These are phyloP conservation scores for Orthosia cruda DNA, from an alignment of 2,888 invertebrate genomes.

Conservation along the genomic window DNA sequence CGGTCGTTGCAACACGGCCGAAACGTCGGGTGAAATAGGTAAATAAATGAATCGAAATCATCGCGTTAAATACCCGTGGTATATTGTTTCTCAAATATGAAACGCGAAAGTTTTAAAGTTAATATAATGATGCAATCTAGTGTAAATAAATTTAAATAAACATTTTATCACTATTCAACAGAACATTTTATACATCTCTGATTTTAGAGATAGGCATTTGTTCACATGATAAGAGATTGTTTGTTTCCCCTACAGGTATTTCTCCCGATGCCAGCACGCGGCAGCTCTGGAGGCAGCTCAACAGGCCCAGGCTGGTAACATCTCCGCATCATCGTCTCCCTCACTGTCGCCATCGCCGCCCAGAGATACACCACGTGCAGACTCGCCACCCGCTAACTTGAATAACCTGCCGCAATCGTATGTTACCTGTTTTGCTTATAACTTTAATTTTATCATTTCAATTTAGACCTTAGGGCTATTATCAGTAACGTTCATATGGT, in stretches of 20 bases:
- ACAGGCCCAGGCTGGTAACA: slow-evolving; percentile 56
- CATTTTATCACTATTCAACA: background rate
- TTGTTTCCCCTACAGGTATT: slow-evolving; percentile 77
- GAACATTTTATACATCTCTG: background rate
- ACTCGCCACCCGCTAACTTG: slow-evolving; percentile 68
- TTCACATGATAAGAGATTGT: background rate
- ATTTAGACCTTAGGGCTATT: no score
- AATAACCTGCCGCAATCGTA: slow-evolving; percentile 78
- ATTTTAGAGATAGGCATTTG: background rate
- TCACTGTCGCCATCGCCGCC: slow-evolving; percentile 72
- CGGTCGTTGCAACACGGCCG: no score
- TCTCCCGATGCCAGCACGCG: slow-evolving; percentile 84
- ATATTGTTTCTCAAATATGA: no score
- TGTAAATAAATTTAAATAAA: background rate
- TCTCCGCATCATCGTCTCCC: slow-evolving; percentile 54
- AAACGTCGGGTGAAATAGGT: no score
- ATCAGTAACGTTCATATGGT: no score
- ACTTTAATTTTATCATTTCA: background rate
- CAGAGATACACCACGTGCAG: slow-evolving; percentile 71
- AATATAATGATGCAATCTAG: background rate
- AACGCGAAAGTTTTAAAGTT: no score
- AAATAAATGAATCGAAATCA: no score
- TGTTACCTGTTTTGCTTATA: slow-evolving; percentile 57
- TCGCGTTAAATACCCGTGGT: no score
- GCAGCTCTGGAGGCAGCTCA: slow-evolving; percentile 81